Conservation (phyloP, 2,113 vertebrate genomes). For the Tonatia bakeri region DNA sequence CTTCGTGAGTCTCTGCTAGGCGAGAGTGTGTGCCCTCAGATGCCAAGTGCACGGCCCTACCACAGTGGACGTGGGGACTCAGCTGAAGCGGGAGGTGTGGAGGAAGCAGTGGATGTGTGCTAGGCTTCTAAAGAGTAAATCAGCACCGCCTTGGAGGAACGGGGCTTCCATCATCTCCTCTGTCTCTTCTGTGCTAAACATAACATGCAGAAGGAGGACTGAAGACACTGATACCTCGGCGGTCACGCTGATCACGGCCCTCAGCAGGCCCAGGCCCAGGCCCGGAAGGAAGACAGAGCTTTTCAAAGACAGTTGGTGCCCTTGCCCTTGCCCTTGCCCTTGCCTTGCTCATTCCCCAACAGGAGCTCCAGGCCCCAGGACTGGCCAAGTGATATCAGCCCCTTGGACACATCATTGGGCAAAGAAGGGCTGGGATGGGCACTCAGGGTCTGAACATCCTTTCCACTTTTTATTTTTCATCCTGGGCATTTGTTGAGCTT, state of each 20-base stretch:
- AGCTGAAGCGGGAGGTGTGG: neutral
- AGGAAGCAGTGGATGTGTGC: neutral
- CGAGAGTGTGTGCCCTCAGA: neutral
- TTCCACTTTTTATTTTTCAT: neutral
- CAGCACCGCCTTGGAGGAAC: neutral
- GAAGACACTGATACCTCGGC: neutral
- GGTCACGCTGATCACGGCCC: neutral
- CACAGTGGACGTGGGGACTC: neutral
- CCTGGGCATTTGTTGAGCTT: neutral
- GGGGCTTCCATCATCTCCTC: neutral
- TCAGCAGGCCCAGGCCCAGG: neutral
- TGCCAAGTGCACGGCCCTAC: neutral
- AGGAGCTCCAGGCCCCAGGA: neutral
- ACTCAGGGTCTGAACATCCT: neutral
- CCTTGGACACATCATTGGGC: neutral
- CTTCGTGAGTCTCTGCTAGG: neutral
- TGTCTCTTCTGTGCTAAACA: neutral
- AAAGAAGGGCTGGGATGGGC: too few species aligned
- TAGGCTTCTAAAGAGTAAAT: neutral
- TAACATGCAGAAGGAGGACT: neutral
- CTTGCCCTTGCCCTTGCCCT: neutral
- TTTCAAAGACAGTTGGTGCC: neutral
- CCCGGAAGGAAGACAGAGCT: neutral
- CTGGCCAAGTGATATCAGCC: neutral
- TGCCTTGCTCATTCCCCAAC: neutral